phyloP scores from a whole-genome alignment of 2,888 invertebrate genomes.

The Diaperis boleti region DNA sequence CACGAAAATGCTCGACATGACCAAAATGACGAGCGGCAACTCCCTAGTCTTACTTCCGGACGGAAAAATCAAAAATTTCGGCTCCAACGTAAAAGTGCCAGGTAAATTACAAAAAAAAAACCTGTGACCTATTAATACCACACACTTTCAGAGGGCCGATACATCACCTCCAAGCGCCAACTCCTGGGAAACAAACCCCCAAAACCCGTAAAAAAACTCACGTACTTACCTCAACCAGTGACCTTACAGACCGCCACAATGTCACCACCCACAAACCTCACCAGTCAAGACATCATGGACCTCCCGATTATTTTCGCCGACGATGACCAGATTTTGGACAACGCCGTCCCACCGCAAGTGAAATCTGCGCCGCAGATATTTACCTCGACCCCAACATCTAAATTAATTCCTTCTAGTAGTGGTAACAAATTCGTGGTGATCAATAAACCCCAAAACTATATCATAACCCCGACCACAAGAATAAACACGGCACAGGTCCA shows the following conservation, averaged over 20 bases:
- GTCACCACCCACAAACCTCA: constrained; percentile 66
- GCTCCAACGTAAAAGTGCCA: constrained; percentile 31
- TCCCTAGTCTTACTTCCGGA: constrained; percentile 61
- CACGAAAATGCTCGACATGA: constrained; percentile 58
- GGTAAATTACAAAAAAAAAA: constrained; percentile 18
- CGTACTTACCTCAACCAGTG: constrained; percentile 42
- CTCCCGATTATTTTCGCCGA: constrained; percentile 77
- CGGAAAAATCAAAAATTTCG: constrained; percentile 58
- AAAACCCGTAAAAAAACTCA: constrained; percentile 49
- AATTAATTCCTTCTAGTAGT: constrained; percentile 30
- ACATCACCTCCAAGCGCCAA: constrained; percentile 62
- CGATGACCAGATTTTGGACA: constrained; percentile 64
- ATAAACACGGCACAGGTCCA: constrained; percentile 39
- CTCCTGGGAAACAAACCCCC: constrained; percentile 55
- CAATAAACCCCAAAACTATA: constrained; percentile 49
- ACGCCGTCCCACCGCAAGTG: constrained; percentile 38
- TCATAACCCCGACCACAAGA: constrained; percentile 46
- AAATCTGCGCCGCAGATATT: constrained; percentile 10
- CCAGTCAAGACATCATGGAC: constrained; percentile 72
- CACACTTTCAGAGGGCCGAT: constrained; percentile 56
- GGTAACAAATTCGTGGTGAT: constrained; percentile 53
- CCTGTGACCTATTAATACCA: too few species aligned
- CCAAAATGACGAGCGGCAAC: constrained; percentile 59
- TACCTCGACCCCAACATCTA: constrained; percentile 5
- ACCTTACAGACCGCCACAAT: constrained; percentile 49